Conservation (phyloP, 2,113 vertebrate genomes). For the Prinia subflava region DNA sequence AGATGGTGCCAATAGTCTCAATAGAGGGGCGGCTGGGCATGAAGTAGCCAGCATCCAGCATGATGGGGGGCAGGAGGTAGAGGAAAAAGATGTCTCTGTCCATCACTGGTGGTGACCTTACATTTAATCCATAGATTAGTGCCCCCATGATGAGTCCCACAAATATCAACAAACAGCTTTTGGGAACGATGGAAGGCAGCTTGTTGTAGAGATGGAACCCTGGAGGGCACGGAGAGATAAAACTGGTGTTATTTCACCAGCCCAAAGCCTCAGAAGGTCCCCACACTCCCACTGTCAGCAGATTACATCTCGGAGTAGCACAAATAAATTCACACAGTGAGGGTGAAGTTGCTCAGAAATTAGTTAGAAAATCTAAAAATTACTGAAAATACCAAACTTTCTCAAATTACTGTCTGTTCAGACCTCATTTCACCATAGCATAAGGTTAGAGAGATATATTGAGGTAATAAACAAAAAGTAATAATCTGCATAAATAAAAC, state of each 20-base stretch:
- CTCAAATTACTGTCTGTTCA: neutral
- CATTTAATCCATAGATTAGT: slow-evolving; percentile 77
- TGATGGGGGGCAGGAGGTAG: slow-evolving; percentile 82
- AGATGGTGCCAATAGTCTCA: slow-evolving; percentile 80
- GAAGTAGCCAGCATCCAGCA: slow-evolving; percentile 83
- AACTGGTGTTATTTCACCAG: neutral
- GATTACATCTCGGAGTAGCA: neutral
- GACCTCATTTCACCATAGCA: neutral
- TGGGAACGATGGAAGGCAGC: slow-evolving; percentile 78
- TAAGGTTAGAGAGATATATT: neutral
- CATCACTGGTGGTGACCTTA: slow-evolving; percentile 77
- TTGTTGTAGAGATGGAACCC: slow-evolving; percentile 81
- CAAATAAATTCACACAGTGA: neutral
- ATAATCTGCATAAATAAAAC: neutral
- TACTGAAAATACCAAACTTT: neutral
- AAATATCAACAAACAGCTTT: slow-evolving; percentile 83
- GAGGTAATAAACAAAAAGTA: neutral
- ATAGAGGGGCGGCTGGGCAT: slow-evolving; percentile 81
- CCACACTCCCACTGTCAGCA: neutral
- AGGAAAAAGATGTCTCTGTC: slow-evolving; percentile 83
- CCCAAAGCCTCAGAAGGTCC: neutral
- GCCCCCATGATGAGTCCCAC: slow-evolving; percentile 82
- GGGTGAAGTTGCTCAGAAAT: neutral
- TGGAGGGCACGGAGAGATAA: neutral
- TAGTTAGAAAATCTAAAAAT: neutral